Conservation (phyloP, 2,113 vertebrate genomes). For the Nerophis ophidion region DNA sequence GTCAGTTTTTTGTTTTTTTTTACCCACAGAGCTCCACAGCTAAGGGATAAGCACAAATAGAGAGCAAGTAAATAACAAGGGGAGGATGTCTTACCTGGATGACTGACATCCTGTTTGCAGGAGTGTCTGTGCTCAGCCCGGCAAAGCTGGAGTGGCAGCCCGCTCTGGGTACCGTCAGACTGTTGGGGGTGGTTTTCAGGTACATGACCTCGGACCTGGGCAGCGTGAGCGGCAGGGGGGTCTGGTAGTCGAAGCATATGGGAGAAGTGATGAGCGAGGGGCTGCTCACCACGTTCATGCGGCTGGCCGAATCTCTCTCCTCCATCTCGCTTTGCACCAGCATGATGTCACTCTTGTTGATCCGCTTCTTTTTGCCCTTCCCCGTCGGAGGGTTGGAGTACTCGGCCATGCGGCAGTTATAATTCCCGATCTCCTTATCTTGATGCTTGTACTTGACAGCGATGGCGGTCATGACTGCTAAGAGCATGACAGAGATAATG, state of each 20-base stretch:
- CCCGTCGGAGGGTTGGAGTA: constrained; percentile 96
- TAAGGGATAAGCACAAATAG: constrained; percentile 60
- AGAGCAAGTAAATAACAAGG: constrained; percentile 53
- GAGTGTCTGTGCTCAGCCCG: constrained; percentile 87
- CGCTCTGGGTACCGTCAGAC: constrained; percentile 93
- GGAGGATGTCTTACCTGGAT: constrained; percentile 85
- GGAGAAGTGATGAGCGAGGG: constrained; percentile 97
- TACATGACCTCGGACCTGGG: constrained; percentile 99
- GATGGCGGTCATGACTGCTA: constrained; percentile 97
- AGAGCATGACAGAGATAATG: constrained; percentile 94
- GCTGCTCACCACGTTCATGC: constrained; percentile 99
- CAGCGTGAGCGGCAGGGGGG: constrained; percentile 94
- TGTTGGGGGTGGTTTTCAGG: constrained; percentile 95
- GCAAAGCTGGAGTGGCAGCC: constrained; percentile 98
- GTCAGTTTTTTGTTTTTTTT: constrained; percentile 6
- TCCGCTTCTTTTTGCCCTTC: constrained; percentile 95
- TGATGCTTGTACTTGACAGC: constrained; percentile 97
- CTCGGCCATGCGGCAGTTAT: constrained; percentile 97
- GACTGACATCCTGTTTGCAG: constrained; percentile 97
- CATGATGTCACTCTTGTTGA: constrained; percentile 98
- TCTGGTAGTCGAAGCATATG: constrained; percentile 99
- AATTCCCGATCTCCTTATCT: constrained; percentile 98
- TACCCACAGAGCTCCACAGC: constrained; percentile 15
- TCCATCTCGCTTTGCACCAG: constrained; percentile 98
- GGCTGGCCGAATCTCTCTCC: constrained; percentile 93